Base-by-base conservation (phyloP, 2,797 vertebrate genomes). In the Tinamus major region DNA sequence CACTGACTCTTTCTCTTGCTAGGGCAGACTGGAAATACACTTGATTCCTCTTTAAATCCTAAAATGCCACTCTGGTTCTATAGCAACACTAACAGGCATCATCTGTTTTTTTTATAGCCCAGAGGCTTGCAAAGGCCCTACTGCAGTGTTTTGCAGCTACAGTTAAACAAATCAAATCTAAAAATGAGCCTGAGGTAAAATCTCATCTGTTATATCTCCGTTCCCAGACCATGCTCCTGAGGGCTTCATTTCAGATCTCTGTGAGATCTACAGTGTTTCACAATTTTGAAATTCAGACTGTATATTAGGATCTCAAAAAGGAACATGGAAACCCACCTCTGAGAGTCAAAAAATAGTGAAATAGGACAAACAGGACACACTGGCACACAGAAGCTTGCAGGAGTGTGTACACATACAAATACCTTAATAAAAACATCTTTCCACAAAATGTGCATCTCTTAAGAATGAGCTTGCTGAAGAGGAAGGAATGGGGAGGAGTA, bases 1-100 rank as follows among this genome's bases (percentile, higher is more conserved):
- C 2, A 0, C 27, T 93, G 41, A 20, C 23, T 27, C 1, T 39
- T n/a, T n/a, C 17, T 46, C 31, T 87, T 80, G 15, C 39, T 65
- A 69, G 35, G 42, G 20, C 46, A 85, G 31, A 39, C 8, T 94
- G 74, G 75, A 89, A 65, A 72, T 76, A 14, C 15, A 51, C 33
- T 31, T 33, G 51, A 11, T 72, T 67, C 58, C 39, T 87, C 82
- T 92, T 89, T 95, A 94, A 94, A 90, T 91, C 65, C 62, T 94
- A 80, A 96, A 94, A 74, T 70, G 59, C 33, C 64, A 35, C 55
- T 80, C 79, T 83, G 67, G 69, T 42, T 91, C 88, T 91, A 91
- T 85, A 94, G 90, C 86, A 94, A 93, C 85, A 89, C 82, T 91
- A 94, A 83, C 44, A 91, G 59, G 44, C 64, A 84, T 83, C 8